Percentiles rank a stretch among this genome's conserved stretches.
Conservation (phyloP, 2,113 vertebrate species). For the Dissostichus mawsoni region DNA sequence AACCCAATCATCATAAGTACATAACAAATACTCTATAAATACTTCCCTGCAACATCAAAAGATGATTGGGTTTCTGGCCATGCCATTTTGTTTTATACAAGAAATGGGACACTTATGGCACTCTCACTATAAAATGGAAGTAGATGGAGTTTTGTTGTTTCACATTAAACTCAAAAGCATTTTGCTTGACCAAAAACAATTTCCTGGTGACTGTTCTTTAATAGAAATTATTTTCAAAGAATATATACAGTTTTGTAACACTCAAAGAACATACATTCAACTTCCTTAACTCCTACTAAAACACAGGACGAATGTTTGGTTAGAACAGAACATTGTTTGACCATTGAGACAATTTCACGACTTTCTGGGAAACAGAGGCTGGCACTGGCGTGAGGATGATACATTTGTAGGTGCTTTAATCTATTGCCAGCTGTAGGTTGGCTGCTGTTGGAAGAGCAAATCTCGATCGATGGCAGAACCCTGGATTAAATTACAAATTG, state of each 20-base stretch:
- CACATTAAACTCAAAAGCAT: background rate
- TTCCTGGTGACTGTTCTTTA: background rate
- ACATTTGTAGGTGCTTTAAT: constrained; percentile 35
- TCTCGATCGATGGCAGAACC: constrained; percentile 74
- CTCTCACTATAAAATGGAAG: too few species aligned
- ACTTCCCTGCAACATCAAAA: background rate
- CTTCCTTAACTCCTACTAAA: background rate
- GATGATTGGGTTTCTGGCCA: background rate
- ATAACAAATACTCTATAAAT: background rate
- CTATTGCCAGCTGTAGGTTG: constrained; percentile 53
- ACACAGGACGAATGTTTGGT: background rate
- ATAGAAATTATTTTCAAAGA: too few species aligned
- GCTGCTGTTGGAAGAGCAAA: constrained; percentile 56
- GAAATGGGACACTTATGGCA: too few species aligned
- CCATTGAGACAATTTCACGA: constrained; percentile 5
- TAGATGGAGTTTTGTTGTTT: too few species aligned
- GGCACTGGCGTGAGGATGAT: constrained; percentile 26
- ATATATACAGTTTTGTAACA: background rate
- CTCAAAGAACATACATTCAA: background rate
- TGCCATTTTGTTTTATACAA: background rate
- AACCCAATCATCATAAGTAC: constrained; percentile 3
- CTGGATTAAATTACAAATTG: constrained; percentile 82
- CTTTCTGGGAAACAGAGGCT: constrained; percentile 14
- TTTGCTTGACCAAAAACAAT: background rate
- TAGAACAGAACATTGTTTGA: background rate